Base-by-base conservation (phyloP, 2,888 invertebrate species). In the Rhamnusium bicolor region DNA sequence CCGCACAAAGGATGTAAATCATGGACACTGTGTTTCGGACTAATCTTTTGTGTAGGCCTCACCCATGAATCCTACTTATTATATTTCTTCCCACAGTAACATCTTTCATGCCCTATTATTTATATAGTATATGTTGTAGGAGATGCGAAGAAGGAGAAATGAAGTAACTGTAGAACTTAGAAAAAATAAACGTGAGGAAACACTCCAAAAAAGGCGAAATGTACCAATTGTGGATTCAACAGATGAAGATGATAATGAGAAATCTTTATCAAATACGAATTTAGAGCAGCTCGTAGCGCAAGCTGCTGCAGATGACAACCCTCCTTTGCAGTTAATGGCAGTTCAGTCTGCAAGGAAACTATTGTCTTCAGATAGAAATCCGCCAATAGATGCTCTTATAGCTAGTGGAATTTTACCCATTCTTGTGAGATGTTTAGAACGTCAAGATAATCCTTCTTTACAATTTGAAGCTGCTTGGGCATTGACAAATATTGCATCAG, bases 391-490 rank as follows among this genome's bases (percentile, higher is more conserved):
- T 90, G 95, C 96, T 77, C 91, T 99, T 79, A 99, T 99, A 83
- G 91, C 93, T 54, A 96, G 96, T 87, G 98, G 98, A 80, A 98
- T 99, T 85, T 91, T 99, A 82, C 98, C 99, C 61, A 95, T 98
- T 83, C 92, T 99, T 83, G 88, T 88, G 16, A 83, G 92, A 80
- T 99, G 98, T 89, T 91, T 99, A 79, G 93, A 94, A 80, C 92
- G 94, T 83, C 92, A 95, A 83, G 95, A 97, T 86, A 95, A 95
- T 86, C 95, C 97, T 62, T 92, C 95, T 79, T 90, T 98, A 82
- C 98, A 98, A 88, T 98, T 98, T 87, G 98, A 98, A 90, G 97
- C 98, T 40, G 97, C 98, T 5, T 98, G 98, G 98, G 98, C 98
- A 60, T 89, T 98, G 82, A 98, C 98, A 83, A 98, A 98, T 87